Evolutionary conservation across 2,113 vertebrate species (phyloP).

Genomic region (Amphiprion ocellaris): DNA sequence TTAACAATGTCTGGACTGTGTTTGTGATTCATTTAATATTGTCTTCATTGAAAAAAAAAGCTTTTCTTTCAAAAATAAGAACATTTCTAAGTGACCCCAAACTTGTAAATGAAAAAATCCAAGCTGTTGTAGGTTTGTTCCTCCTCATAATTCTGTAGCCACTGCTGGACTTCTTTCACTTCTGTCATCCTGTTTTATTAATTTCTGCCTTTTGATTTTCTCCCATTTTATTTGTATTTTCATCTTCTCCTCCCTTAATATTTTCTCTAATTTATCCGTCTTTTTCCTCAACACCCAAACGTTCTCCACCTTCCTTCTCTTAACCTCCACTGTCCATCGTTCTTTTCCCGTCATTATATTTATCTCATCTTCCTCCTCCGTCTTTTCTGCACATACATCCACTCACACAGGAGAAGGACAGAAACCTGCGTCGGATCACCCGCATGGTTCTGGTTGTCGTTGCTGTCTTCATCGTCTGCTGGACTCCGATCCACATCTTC

Average conservation of each 20-base stretch:
- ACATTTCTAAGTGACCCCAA: too few relatives aligned
- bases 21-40: too few relatives aligned
- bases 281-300: neutral
- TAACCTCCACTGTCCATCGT: neutral
- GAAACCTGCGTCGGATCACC: slow-evolving; percentile 96
- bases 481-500: slow-evolving; percentile 99
- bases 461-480: slow-evolving; percentile 97
- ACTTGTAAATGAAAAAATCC: too few relatives aligned
- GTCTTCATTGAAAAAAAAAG: too few relatives aligned
- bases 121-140: too few relatives aligned
- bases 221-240: neutral
- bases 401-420: slow-evolving; percentile 90
- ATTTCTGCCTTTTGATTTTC: too few relatives aligned
- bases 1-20: too few relatives aligned
- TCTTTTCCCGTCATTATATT: neutral
- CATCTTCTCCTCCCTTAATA: neutral
- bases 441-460: slow-evolving; percentile 99
- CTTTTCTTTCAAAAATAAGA: too few relatives aligned
- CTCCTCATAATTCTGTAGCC: too few relatives aligned
- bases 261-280: neutral
- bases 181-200: neutral
- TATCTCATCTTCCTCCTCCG: too few relatives aligned
- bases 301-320: neutral
- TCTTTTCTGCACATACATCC: neutral
- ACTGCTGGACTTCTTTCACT: too few relatives aligned